phyloP scores from a whole-genome alignment of 2,113 vertebrate species.

The Pollachius pollachius region DNA sequence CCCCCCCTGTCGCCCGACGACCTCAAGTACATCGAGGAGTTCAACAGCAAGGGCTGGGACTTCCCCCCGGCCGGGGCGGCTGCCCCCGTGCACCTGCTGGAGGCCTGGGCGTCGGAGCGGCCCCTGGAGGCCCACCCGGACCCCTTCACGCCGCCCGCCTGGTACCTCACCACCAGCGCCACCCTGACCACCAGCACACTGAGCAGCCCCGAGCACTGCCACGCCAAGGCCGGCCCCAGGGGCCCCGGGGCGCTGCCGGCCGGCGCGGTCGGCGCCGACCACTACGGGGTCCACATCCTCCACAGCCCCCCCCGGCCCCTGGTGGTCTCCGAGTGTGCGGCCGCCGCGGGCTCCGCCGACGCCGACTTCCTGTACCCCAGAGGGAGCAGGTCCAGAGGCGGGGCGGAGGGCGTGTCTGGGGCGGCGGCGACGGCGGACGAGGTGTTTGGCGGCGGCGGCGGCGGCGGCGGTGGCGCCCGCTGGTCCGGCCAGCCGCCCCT shows the following conservation, averaged over 20 bases:
- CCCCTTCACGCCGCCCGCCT: conserved; percentile 82
- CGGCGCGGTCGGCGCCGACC: conserved; percentile 56
- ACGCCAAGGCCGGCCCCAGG: conserved; percentile 73
- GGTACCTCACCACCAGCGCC: conserved; percentile 94
- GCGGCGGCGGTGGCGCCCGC: conserved; percentile 63
- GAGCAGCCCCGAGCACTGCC: conserved; percentile 89
- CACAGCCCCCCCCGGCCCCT: conserved; percentile 76
- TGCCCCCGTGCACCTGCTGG: conserved; percentile 58
- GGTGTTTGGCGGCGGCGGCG: conserved; percentile 66
- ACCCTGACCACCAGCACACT: conserved; percentile 92
- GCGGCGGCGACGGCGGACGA: conserved; percentile 73
- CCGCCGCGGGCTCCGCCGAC: conserved; percentile 57
- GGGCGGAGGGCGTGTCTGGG: conserved; percentile 57
- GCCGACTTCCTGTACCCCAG: conserved; percentile 77
- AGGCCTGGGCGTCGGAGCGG: conserved; percentile 73
- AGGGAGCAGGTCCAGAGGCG: conserved; percentile 75
- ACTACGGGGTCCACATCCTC: conserved; percentile 79
- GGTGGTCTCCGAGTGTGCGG: conserved; percentile 67
- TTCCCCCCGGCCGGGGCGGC: conserved; percentile 56
- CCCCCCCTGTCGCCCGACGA: conserved; percentile 96
- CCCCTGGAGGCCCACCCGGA: conserved; percentile 60
- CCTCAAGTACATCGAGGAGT: conserved; percentile 97
- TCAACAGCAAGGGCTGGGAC: conserved; percentile 90
- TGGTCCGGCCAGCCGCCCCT: conserved; percentile 79
- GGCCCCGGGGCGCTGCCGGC: conserved; percentile 52